Evolutionary conservation across 2,113 vertebrate genomes (phyloP), one percentile per base, ranked within the genome.

Genomic region (Pedetes capensis): DNA sequence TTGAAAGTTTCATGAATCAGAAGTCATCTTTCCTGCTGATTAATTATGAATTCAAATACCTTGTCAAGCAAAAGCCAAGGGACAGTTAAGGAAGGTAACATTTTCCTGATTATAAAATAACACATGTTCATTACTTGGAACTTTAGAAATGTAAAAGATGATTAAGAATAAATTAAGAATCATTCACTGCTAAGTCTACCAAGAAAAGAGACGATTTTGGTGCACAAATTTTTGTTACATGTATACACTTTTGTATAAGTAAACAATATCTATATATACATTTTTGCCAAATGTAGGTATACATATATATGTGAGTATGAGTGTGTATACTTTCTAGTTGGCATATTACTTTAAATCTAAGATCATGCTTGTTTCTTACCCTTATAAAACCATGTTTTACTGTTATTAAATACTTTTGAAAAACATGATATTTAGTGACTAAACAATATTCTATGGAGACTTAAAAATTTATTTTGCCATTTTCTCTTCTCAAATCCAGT

Each of bases 1-100:
- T 80, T 96, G 74, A 91, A 95, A 97, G 64, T 95, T 94, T 96
- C 63, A 96, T 83, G 87, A 97, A 68, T 79, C 79, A 93, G 83
- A 97, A 94, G 57, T 89, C 51, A 75, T 89, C 29, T 93, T 95
- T 17, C 18, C 13, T 29, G 85, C 71, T 44, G 89, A 81, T 95
- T 96, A 95, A 97, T 95, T 95, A 93, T 84, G 80, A 95, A 92
- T 96, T 89, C 49, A 92, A 81, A 93, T 63, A 44, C 13, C 55
- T 93, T 95, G 80, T 90, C 63, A 97, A 82, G 55, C 57, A 55
- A 51, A 95, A 90, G 84, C n/a, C 71, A 93, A 95, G 6, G 20
- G 44, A 80, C 37, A 42, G 25, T 55, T 82, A 94, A 92, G 75
- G 66, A 93, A 95, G 16, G 42, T 87, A 92, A 85, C 55, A 87